These are phyloP conservation scores for Aphelenchoides besseyi DNA, from an alignment of 1,140 invertebrate genomes.

Conservation along the genomic window DNA sequence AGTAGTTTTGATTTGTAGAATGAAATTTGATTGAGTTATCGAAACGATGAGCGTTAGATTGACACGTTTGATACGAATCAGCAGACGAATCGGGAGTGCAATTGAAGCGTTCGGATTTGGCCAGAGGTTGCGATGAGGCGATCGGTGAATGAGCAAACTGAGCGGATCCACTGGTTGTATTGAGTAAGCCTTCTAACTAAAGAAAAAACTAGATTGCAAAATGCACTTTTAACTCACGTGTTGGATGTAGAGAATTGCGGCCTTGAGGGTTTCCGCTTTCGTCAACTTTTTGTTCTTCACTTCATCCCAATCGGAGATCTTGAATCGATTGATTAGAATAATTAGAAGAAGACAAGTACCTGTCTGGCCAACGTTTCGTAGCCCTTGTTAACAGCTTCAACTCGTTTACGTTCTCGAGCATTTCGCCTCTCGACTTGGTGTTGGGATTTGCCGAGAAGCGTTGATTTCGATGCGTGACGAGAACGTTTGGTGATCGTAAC, in stretches of 20 bases:
- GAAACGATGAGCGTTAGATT: background rate
- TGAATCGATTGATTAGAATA: slow-evolving; percentile 20
- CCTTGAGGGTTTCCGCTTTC: slow-evolving; percentile 47
- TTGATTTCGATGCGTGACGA: background rate
- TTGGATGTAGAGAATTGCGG: slow-evolving; percentile 48
- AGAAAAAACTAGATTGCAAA: too few species aligned
- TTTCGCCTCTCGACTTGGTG: slow-evolving; percentile 47
- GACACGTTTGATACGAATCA: background rate
- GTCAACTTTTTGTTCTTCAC: slow-evolving; percentile 48
- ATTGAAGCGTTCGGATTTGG: background rate
- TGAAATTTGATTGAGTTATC: background rate
- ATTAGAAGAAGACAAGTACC: background rate
- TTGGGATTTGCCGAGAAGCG: slow-evolving; percentile 37
- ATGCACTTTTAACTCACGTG: slow-evolving; percentile 40
- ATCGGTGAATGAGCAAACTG: background rate
- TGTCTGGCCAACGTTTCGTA: slow-evolving; percentile 36
- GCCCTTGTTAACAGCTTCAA: slow-evolving; percentile 40
- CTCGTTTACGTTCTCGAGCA: slow-evolving; percentile 42
- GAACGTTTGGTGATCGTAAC: background rate
- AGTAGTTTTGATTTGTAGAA: background rate
- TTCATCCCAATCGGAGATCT: slow-evolving; percentile 35
- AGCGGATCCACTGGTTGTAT: background rate
- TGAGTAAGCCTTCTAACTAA: background rate
- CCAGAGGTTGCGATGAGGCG: background rate
- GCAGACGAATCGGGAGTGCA: background rate